Evolutionary conservation across 2,113 vertebrate species (phyloP).

Genomic region (Numenius arquata): DNA sequence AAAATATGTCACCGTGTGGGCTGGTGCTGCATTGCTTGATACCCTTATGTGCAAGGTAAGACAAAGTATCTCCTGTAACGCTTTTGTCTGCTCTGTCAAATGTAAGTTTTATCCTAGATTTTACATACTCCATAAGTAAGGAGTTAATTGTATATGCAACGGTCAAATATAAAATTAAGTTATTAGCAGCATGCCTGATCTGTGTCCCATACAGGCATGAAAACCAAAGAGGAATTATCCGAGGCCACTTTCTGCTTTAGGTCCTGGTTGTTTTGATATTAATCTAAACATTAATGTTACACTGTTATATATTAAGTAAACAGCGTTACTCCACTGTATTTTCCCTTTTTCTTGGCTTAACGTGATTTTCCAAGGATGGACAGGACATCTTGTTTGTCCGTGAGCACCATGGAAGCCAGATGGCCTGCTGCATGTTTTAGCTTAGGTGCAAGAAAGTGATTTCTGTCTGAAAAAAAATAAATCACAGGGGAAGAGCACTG

Average conservation of each 20-base stretch:
- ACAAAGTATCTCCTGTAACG: background rate
- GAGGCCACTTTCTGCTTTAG: background rate
- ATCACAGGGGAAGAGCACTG: background rate
- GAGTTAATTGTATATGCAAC: background rate
- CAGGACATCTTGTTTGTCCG: background rate
- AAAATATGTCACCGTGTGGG: background rate
- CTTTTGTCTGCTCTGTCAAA: background rate
- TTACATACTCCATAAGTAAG: background rate
- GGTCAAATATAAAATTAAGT: background rate
- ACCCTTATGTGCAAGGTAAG: background rate
- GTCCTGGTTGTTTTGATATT: background rate
- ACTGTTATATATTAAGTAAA: background rate
- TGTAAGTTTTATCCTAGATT: background rate
- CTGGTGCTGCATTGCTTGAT: background rate
- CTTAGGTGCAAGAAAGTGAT: background rate
- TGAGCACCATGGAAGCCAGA: background rate
- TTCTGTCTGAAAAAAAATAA: background rate
- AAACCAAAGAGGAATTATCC: background rate
- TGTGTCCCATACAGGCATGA: background rate
- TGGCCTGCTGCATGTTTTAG: background rate
- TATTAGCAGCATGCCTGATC: background rate
- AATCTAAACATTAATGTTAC: background rate
- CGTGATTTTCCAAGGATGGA: background rate
- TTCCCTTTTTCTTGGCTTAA: background rate
- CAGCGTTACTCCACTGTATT: background rate